Conservation (phyloP, 2,888 invertebrate genomes). For the Calameuta pallipes region DNA sequence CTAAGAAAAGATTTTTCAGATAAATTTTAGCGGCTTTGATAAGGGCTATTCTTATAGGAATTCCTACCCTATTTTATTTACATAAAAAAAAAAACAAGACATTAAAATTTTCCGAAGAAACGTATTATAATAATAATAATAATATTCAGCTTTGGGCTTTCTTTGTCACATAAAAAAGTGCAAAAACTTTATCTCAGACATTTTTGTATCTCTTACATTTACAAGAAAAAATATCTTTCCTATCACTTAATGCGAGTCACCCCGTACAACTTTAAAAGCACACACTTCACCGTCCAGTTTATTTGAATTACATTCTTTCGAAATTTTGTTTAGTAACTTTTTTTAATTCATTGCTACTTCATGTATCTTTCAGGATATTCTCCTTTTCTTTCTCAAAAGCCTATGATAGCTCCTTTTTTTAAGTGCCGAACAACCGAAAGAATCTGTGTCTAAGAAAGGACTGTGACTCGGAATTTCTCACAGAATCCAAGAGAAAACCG, state of each 20-base stretch:
- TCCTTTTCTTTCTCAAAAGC: neutral
- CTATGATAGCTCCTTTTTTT: neutral
- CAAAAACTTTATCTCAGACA: neutral
- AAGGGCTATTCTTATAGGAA: neutral
- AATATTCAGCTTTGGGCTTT: neutral
- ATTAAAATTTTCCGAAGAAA: neutral
- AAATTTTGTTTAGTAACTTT: neutral
- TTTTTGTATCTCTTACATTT: neutral
- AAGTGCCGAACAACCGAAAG: constrained; percentile 20
- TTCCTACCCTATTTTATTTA: neutral
- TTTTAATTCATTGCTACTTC: neutral
- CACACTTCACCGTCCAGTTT: neutral
- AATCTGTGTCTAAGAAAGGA: constrained; percentile 38
- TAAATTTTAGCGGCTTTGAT: neutral
- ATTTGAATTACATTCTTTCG: neutral
- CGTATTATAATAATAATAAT: neutral
- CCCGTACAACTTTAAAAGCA: neutral
- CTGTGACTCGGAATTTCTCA: constrained; percentile 38
- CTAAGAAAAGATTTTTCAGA: neutral
- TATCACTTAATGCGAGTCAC: neutral
- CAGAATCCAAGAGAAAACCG: constrained; percentile 44
- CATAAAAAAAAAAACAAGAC: neutral
- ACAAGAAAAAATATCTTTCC: neutral
- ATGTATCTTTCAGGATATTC: neutral
- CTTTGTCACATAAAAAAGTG: neutral